These are phyloP conservation scores for Myathropa florea DNA, from an alignment of 2,888 invertebrate species.

Conservation along the genomic window DNA sequence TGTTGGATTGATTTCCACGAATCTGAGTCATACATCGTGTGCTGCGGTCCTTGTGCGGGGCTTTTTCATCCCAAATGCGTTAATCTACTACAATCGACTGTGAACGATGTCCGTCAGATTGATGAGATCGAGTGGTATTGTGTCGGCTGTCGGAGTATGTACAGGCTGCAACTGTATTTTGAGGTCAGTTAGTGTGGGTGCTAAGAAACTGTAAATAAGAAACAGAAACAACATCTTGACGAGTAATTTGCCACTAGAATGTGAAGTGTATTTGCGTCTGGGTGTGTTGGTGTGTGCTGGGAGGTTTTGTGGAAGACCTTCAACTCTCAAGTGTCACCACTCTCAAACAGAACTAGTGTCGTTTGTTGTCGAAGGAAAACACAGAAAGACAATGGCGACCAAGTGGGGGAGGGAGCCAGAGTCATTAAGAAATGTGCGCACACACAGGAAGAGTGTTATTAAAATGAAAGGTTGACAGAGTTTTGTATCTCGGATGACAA, in stretches of 20 bases:
- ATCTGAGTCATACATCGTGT: conserved; percentile 74
- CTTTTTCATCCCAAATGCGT: conserved; percentile 77
- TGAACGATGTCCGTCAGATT: conserved; percentile 71
- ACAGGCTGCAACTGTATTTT: conserved; percentile 79
- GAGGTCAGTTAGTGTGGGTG: conserved; percentile 74
- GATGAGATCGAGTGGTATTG: conserved; percentile 78
- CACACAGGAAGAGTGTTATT: not conserved
- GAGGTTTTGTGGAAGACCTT: conserved; percentile 64
- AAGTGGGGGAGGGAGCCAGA: not conserved
- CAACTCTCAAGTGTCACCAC: conserved; percentile 63
- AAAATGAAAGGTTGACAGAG: conserved; percentile 24
- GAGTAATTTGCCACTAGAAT: conserved; percentile 49
- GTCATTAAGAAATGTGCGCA: conserved; percentile 43
- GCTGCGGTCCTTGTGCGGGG: conserved; percentile 78
- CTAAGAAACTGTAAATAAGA: not conserved
- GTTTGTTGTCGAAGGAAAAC: conserved; percentile 48
- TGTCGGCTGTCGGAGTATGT: conserved; percentile 77
- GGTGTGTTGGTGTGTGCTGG: conserved; percentile 10
- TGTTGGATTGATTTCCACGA: conserved; percentile 79
- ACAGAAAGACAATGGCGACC: conserved; percentile 32
- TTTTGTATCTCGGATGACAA: conserved; percentile 16
- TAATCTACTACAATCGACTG: conserved; percentile 72
- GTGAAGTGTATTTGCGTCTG: not conserved
- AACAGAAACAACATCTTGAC: conserved; percentile 15
- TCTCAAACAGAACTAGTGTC: conserved; percentile 3